Conservation (phyloP, 2,113 vertebrate species). For the Platysteira castanea region DNA sequence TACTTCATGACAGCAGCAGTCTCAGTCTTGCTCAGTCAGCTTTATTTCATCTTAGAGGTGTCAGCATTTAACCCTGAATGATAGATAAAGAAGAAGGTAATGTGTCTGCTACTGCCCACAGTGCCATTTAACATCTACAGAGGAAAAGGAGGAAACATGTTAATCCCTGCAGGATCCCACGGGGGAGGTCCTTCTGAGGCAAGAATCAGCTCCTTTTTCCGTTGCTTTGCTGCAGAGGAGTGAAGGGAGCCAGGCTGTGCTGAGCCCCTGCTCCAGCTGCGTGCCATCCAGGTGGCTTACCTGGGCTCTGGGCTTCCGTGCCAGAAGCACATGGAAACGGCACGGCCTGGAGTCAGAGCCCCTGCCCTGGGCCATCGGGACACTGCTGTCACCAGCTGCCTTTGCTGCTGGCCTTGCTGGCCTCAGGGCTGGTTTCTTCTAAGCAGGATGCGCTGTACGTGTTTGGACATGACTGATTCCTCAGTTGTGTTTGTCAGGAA, state of each 20-base stretch:
- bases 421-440: not conserved
- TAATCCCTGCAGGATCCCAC: not conserved
- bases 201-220: not conserved
- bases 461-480: not conserved
- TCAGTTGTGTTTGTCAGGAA: not conserved
- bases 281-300: rapidly evolving
- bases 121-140: not conserved
- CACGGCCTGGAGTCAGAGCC: not conserved
- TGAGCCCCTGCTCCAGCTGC: too few relatives aligned
- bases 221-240: not conserved
- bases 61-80: not conserved
- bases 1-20: not conserved
- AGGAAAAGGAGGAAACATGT: not conserved
- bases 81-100: not conserved
- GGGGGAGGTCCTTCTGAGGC: not conserved
- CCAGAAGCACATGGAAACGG: not conserved
- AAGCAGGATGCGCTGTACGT: not conserved
- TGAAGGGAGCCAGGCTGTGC: not conserved
- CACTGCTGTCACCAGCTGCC: not conserved
- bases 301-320: not conserved
- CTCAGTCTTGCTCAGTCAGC: not conserved
- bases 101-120: not conserved
- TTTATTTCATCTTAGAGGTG: not conserved
- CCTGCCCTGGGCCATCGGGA: not conserved
- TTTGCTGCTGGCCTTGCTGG: not conserved